Evolutionary conservation across 1,140 invertebrate genomes (phyloP), one percentile per base, ranked within the genome.

Genomic region (Diorhabda carinulata): DNA sequence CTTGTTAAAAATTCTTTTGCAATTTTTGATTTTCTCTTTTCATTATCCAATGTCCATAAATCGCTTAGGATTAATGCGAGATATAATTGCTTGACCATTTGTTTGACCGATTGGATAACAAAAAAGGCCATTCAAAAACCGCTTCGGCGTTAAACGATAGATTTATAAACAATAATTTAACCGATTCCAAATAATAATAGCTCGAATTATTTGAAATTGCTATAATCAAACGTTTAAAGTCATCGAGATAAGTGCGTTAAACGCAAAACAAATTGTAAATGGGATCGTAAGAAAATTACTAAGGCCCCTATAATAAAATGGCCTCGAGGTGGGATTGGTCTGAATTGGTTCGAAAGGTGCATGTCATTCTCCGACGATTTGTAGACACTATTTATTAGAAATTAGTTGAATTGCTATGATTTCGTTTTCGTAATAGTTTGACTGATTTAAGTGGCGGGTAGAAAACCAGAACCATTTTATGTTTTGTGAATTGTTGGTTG

Each of bases 341-440:
- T 57, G 41, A 58, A 63, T 61, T 68, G 69, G 64, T 69, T 67
- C 59, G 69, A 74, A 76, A 76, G 73, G 71, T 76, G 76, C 76
- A 72, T 76, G 76, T 76, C 74, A 77, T 76, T 76, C 74, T 67
- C 44, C 47, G 67, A 72, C 71, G 69, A 74, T 75, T 77, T 76
- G 72, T 74, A 65, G 72, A 67, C 73, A 75, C 76, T 76, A 78
- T 78, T 78, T 71, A 78, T 77, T 77, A 74, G 69, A 68, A 77
- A 78, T 78, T 78, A 77, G 71, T 65, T 64, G 71, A 69, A 77
- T 78, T 76, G 74, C 77, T 78, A 76, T 78, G 70, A 78, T 78
- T 76, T 64, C 62, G 70, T 45, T 66, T 63, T 65, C 44, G 68
- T 65, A 72, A 63, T 43, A 67, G 59, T 69, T 61, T 60, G 59